phyloP scores from a whole-genome alignment of 2,888 invertebrate species.

The Sepiola atlantica region DNA sequence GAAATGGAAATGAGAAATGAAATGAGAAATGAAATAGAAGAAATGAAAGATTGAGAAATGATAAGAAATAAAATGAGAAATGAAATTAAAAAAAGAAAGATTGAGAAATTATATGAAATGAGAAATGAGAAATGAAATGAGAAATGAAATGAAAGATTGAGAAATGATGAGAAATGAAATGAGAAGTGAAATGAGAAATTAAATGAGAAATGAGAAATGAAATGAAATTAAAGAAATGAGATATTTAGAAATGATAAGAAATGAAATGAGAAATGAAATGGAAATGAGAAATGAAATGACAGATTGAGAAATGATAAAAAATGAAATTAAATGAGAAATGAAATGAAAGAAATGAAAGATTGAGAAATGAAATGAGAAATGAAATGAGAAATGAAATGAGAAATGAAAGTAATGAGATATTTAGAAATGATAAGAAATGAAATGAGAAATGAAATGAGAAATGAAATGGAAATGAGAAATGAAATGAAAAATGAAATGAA shows the following conservation, averaged over 20 bases:
- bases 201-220: too few species aligned
- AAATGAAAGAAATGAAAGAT: neutral
- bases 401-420: too few species aligned
- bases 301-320: too few species aligned
- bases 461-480: too few species aligned
- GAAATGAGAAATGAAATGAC: neutral
- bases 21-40: neutral
- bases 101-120: constrained; percentile 11
- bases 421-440: too few species aligned
- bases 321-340: neutral
- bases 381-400: neutral
- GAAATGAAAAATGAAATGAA: too few species aligned
- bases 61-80: constrained; percentile 43
- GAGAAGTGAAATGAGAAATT: too few species aligned
- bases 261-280: neutral
- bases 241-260: too few species aligned
- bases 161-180: neutral
- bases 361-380: neutral
- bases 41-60: constrained; percentile 33
- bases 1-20: neutral
- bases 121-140: neutral
- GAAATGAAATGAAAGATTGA: neutral
- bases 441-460: too few species aligned
- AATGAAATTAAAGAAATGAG: too few species aligned
- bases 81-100: too few species aligned